Evolutionary conservation across 1,140 invertebrate genomes (phyloP), one percentile per base, ranked within the genome.

Genomic region (Polypedilum vanderplanki): DNA sequence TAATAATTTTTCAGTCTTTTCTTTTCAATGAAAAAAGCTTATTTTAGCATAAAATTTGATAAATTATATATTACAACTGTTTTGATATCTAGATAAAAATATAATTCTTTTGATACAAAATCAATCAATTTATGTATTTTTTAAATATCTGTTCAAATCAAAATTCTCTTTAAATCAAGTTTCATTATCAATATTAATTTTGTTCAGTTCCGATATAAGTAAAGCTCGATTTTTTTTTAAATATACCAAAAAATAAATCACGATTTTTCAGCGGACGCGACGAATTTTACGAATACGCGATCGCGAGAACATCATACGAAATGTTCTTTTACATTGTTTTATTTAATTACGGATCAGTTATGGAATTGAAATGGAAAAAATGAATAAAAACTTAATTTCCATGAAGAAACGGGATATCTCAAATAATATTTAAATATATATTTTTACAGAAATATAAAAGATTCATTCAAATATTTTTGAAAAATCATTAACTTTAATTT

Each of bases 131-230:
- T 57, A 12, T 57, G 4, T 1, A 12, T 33, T 57, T 57, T 57
- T 57, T 15, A 15, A 15, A 57, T 57, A 57, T 57, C 46, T 57
- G 46, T 57, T 57, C 46, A 57, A 57, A 57, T 4, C 46, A 57
- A 57, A 15, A 15, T 12, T 57, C n/a, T 15, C 1, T 57, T 4
- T 33, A 33, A 33, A 33, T 46, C 1, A n/a, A n/a, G 12, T 57
- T 15, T 57, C 12, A 12, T 15, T 3, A 4, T 57, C 15, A 46
- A 46, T 4, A 57, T 57, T 57, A n/a, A 57, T 57, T 57, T 57
- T 57, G 46, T 57, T 57, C 46, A 57, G 46, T 57, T 57, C 46
- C 46, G 46, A 57, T 57, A n/a, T 33, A n/a, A n/a, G n/a, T n/a
- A 15, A 57, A 57, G 46, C 46, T 57, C 46, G 46, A 57, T 57